A percentile compares a stretch with the other conserved stretches of the same genome.
phyloP scores from a whole-genome alignment of 2,797 vertebrate genomes.

The Crenichthys baileyi region DNA sequence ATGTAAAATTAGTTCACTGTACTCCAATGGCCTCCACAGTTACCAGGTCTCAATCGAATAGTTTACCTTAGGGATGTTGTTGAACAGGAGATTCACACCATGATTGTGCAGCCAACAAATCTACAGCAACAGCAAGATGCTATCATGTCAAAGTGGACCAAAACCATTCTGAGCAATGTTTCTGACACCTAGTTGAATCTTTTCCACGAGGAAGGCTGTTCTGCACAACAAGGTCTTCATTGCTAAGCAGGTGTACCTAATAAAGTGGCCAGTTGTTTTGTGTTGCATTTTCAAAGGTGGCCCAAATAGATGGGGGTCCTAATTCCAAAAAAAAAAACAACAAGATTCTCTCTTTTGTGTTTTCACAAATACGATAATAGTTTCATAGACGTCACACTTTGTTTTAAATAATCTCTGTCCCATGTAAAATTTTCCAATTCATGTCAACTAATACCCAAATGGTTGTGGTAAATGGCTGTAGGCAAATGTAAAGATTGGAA shows the following conservation, averaged over 20 bases:
- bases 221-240: neutral
- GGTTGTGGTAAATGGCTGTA: neutral
- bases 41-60: neutral
- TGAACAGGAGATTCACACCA: neutral
- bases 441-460: neutral
- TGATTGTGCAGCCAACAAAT: neutral
- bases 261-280: too few relatives aligned
- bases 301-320: neutral
- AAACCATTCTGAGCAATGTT: too few relatives aligned
- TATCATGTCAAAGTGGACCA: neutral
- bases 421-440: neutral
- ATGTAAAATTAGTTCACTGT: neutral
- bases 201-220: neutral
- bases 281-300: neutral
- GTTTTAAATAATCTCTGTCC: neutral
- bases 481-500: conserved; percentile 42
- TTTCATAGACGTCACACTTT: neutral
- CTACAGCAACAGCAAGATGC: neutral
- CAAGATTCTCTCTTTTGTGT: neutral
- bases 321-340: neutral
- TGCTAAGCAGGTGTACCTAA: too few relatives aligned
- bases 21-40: neutral
- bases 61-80: neutral
- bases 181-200: neutral
- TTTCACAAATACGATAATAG: neutral